These are phyloP conservation scores for Urechis unicinctus DNA, from an alignment of 2,888 invertebrate genomes.

Conservation along the genomic window DNA sequence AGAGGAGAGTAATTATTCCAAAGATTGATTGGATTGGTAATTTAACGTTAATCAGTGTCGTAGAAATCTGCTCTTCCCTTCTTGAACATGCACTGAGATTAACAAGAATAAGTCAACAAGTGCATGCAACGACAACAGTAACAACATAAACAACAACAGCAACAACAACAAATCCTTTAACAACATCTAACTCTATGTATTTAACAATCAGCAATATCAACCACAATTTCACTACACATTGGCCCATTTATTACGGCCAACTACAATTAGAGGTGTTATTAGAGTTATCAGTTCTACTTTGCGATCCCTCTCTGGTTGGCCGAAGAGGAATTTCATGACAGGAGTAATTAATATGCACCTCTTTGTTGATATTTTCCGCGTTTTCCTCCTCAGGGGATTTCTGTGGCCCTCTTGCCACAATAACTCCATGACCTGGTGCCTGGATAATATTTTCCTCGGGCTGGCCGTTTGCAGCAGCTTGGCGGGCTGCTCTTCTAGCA, in stretches of 20 bases:
- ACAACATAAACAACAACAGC: no score
- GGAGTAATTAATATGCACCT: constrained; percentile 16
- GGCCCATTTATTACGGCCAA: constrained; percentile 15
- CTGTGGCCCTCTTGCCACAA: constrained; percentile 5
- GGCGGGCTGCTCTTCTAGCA: not conserved
- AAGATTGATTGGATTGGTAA: no score
- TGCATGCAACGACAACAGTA: no score
- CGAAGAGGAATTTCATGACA: constrained; percentile 20
- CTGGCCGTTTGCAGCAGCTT: not conserved
- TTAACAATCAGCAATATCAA: no score
- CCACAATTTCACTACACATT: no score
- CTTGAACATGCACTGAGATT: no score
- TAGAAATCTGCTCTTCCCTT: not conserved
- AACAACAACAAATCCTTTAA: no score
- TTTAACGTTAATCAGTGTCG: no score
- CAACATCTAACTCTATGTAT: no score
- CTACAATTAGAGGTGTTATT: constrained; percentile 16
- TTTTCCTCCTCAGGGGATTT: constrained; percentile 20
- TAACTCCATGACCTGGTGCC: not conserved
- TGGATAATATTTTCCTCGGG: not conserved
- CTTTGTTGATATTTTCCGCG: constrained; percentile 16
- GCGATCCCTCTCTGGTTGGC: constrained; percentile 15
- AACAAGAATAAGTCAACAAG: no score
- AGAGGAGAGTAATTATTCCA: no score
- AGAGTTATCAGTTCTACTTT: not conserved